Evolutionary conservation across 2,797 vertebrate genomes (phyloP), one percentile per base, ranked within the genome.

Genomic region (Gymnothorax reevesii): DNA sequence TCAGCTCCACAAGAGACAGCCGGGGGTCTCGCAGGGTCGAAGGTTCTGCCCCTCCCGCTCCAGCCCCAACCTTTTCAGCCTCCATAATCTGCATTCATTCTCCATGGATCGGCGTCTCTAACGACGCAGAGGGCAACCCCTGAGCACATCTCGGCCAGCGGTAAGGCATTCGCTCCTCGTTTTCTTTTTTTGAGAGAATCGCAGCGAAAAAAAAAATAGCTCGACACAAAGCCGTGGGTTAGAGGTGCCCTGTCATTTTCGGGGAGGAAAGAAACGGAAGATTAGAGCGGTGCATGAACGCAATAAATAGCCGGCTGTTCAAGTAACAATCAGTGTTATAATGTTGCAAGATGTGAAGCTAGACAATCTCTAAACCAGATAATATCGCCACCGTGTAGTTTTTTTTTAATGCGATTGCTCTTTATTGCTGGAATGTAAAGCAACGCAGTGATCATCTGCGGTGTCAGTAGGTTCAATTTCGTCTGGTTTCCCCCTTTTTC

Each of bases 171-270:
- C 92, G 92, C 92, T 94, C 91, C 95, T 94, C 93, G 93, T 90
- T 89, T 93, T 94, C 93, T 93, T 90, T 89, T 93, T 87, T 93
- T 92, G 93, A 94, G 93, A 90, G 91, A 88, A 91, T 90, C 91
- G 90, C 83, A 89, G 80, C 86, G 64, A 42, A 87, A 66, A 64
- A n/a, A 90, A 73, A 79, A 88, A 90, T 91, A 92, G 91, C 89
- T 92, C 95, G 94, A 96, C 97, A 98, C 97, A 98, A 98, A 98
- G 97, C 97, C 94, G 92, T 93, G 96, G 96, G 97, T 96, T 96
- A 94, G 96, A 96, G 97, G 97, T 96, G 96, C 96, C 96, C 96
- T 96, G 97, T 97, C 97, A 96, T 95, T 95, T 94, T 93, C 95
- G 94, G 91, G 95, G 93, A 92, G 93, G 95, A 86, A 90, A 79